Conservation (phyloP, 2,797 vertebrate species). For the Aplochiton taeniatus region DNA sequence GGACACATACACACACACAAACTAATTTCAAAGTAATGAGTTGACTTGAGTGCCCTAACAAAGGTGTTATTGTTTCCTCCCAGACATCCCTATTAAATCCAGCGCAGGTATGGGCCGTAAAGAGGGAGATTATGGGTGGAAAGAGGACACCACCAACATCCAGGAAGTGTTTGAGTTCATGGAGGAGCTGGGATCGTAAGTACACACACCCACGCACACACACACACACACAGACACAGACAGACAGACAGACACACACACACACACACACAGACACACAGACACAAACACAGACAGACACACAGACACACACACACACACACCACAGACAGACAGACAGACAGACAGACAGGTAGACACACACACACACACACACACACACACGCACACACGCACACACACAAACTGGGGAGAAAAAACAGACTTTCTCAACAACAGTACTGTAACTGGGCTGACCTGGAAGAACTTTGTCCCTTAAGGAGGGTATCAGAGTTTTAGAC, state of each 20-base stretch:
- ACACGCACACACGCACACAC: too few species aligned
- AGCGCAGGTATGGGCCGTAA: conserved; percentile 87
- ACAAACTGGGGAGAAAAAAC: too few species aligned
- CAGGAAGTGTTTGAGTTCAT: conserved; percentile 92
- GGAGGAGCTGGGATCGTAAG: conserved; percentile 95
- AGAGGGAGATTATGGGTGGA: conserved; percentile 84
- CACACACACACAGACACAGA: too few species aligned
- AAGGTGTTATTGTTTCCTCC: conserved; percentile 14
- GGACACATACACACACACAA: background rate
- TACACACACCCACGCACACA: conserved; percentile 37
- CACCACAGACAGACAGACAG: too few species aligned
- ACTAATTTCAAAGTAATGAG: too few species aligned
- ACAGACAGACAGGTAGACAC: too few species aligned
- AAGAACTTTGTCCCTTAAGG: too few species aligned
- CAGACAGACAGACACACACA: background rate
- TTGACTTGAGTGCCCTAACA: too few species aligned
- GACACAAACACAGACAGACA: background rate
- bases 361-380: background rate
- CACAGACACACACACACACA: background rate
- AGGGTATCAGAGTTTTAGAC: too few species aligned
- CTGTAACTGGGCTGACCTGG: too few species aligned
- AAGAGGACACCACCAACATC: conserved; percentile 92
- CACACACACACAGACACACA: background rate
- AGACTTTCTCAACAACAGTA: too few species aligned
- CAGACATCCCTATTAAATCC: conserved; percentile 76